Conservation (phyloP, 1,140 invertebrate species). For the Aphis gossypii region DNA sequence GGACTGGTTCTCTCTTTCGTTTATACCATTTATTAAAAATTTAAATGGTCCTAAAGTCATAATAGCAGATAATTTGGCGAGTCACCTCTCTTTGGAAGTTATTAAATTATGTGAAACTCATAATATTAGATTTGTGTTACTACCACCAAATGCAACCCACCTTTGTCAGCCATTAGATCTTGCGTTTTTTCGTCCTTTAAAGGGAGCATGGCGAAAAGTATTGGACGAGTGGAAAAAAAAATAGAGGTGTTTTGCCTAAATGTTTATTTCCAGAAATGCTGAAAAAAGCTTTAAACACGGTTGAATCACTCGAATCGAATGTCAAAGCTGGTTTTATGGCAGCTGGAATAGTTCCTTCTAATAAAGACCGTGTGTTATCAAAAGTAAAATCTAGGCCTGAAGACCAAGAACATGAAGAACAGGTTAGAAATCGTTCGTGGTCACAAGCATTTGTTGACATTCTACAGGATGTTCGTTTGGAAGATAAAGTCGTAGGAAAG, state of each 20-base stretch:
- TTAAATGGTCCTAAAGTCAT: not conserved
- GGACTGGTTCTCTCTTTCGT: not conserved
- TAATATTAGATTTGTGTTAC: not conserved
- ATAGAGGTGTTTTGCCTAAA: not conserved
- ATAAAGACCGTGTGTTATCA: not conserved
- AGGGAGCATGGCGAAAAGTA: not conserved
- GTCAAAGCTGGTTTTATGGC: not conserved
- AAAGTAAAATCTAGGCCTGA: not conserved
- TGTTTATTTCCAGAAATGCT: not conserved
- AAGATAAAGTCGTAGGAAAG: not conserved
- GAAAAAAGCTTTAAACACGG: not conserved
- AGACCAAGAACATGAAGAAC: not conserved
- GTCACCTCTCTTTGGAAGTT: not conserved
- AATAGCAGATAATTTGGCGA: not conserved
- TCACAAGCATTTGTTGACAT: not conserved
- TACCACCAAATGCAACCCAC: not conserved
- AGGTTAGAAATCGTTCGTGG: not conserved
- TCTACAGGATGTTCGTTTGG: not conserved
- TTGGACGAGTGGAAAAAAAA: not conserved
- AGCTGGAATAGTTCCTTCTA: not conserved
- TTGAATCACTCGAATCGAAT: not conserved
- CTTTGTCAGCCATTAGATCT: not conserved
- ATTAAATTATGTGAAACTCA: not conserved
- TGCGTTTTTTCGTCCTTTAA: not conserved
- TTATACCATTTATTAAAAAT: conserved; percentile 8